Percentiles rank a stretch among this genome's conserved stretches.
Evolutionary conservation across 2,888 invertebrate genomes (phyloP).

Genomic region (Mesopsocus fuscifrons): DNA sequence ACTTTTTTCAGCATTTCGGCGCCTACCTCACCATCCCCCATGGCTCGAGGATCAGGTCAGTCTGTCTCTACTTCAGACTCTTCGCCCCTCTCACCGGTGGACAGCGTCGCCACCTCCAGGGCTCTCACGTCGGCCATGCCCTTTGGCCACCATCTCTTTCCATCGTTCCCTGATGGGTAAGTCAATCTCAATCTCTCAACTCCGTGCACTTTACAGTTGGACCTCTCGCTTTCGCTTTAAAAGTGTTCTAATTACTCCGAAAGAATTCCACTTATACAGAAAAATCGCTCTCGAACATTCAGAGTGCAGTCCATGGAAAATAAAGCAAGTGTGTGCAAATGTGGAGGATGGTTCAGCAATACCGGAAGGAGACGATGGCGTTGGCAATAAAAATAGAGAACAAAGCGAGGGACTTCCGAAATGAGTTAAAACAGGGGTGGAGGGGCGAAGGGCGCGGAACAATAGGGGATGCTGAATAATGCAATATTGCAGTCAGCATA

Average conservation of each 20-base stretch:
- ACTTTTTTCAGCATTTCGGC: constrained; percentile 20
- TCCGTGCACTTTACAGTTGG: too few species aligned
- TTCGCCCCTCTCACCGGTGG: not conserved
- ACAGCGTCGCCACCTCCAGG: constrained; percentile 3
- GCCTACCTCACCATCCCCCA: constrained; percentile 24
- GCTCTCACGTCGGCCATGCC: constrained; percentile 8
- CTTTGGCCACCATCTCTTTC: constrained; percentile 14
- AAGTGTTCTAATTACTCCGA: too few species aligned
- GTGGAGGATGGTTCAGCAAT: too few species aligned
- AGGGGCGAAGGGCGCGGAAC: constrained; percentile 1
- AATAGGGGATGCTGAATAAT: constrained; percentile 7
- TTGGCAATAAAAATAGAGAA: not conserved
- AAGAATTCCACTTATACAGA: too few species aligned
- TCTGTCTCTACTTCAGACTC: not conserved
- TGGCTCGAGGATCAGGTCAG: constrained; percentile 28
- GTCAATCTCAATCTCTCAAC: constrained; percentile 9
- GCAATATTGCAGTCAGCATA: constrained; percentile 10
- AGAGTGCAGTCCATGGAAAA: too few species aligned
- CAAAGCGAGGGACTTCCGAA: not conserved
- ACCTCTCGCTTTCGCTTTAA: too few species aligned
- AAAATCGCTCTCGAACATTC: too few species aligned
- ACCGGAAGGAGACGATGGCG: not conserved
- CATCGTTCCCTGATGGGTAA: constrained; percentile 15
- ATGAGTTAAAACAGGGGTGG: constrained; percentile 1
- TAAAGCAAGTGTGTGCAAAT: too few species aligned